phyloP scores from a whole-genome alignment of 2,797 vertebrate genomes.

The Yasuhikotakia modesta region DNA sequence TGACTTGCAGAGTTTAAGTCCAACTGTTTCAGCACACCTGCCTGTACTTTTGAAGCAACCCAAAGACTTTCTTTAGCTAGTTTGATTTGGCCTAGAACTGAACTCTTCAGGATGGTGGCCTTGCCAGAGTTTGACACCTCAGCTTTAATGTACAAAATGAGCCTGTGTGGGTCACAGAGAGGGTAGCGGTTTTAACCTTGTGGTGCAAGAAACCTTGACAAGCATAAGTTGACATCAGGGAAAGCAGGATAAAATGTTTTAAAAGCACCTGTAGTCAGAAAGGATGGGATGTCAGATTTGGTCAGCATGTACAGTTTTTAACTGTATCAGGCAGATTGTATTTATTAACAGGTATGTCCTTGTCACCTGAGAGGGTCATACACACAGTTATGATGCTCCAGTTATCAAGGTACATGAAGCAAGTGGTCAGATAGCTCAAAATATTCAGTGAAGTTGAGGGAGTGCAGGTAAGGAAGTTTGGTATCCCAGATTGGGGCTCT shows the following conservation, averaged over 20 bases:
- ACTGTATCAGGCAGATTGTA: not conserved
- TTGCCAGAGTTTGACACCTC: not conserved
- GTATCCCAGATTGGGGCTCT: slow-evolving; percentile 38
- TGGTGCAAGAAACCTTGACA: not conserved
- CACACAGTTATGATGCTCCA: not conserved
- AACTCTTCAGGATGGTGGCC: not conserved
- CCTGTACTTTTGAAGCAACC: not conserved
- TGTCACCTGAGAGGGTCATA: slow-evolving; percentile 23
- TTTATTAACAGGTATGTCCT: slow-evolving; percentile 2
- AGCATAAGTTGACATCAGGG: not conserved
- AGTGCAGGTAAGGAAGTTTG: slow-evolving; percentile 15
- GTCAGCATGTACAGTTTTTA: not conserved
- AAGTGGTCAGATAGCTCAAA: slow-evolving; percentile 12
- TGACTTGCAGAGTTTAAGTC: no score
- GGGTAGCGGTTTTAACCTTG: not conserved
- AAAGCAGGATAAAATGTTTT: not conserved
- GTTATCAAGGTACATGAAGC: not conserved
- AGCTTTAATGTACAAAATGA: not conserved
- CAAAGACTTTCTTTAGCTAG: not conserved
- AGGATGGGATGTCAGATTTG: not conserved
- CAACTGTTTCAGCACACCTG: not conserved
- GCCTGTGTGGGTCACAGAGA: not conserved
- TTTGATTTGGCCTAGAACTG: not conserved
- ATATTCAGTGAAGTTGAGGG: slow-evolving; percentile 3
- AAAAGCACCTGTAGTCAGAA: not conserved